These are phyloP conservation scores for Emmelina monodactyla DNA, from an alignment of 2,888 invertebrate genomes.

Conservation along the genomic window DNA sequence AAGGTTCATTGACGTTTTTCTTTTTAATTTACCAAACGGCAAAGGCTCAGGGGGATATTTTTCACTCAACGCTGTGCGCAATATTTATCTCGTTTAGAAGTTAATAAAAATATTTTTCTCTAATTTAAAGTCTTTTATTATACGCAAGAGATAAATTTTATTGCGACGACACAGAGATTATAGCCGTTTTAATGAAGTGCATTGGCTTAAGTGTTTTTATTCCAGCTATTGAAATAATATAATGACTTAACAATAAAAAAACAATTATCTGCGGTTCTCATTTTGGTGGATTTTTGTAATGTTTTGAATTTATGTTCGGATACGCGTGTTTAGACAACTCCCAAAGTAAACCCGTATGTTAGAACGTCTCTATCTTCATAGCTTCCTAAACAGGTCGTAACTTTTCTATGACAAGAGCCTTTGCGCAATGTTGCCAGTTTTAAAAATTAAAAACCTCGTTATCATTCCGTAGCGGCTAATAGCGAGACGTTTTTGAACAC, in stretches of 20 bases:
- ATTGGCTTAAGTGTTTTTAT: slow-evolving; percentile 1
- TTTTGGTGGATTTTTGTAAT: no score
- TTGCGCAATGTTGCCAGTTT: slow-evolving; percentile 30
- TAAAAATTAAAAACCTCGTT: slow-evolving; percentile 35
- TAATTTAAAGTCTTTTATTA: slow-evolving; percentile 1
- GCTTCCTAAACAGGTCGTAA: slow-evolving; percentile 29
- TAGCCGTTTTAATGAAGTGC: not conserved
- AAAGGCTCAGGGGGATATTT: not conserved
- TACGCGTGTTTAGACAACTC: not conserved
- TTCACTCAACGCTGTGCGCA: not conserved
- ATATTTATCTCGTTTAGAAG: not conserved
- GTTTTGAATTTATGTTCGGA: no score
- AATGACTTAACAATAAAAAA: no score
- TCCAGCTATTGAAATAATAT: no score
- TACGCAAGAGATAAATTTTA: not conserved
- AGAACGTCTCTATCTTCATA: slow-evolving; percentile 29
- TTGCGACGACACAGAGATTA: not conserved
- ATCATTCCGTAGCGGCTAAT: slow-evolving; percentile 33
- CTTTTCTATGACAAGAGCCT: slow-evolving; percentile 20
- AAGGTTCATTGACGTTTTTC: slow-evolving; percentile 10
- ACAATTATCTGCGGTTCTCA: no score
- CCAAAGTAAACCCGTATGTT: no score
- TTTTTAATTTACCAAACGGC: not conserved
- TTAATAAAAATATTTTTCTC: slow-evolving; percentile 1
- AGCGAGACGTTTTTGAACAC: slow-evolving; percentile 42